Base-by-base conservation (phyloP, 2,113 vertebrate species). In the Lepus europaeus region DNA sequence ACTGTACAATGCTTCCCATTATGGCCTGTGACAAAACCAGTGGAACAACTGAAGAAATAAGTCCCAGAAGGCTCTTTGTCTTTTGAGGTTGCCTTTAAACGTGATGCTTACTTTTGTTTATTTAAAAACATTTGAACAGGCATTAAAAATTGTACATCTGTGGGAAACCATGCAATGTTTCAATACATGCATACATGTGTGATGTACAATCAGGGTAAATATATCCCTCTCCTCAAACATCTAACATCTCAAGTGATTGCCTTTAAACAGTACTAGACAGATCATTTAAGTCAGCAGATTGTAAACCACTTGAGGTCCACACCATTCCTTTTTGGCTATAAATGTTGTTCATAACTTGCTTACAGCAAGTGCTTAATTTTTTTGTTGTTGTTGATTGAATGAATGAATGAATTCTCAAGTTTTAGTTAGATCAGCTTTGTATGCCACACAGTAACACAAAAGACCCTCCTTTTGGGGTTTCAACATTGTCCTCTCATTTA, bases 381-480 rank as follows among this genome's bases (percentile, higher is more conserved):
- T 49, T 45, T 45, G 45, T 45, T 76, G 79, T 74, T 95, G 23
- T 70, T 78, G 51, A 77, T 36, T 36, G 23, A 81, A 72, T 27
- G 36, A 76, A 80, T 36, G 36, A 91, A 88, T 78, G 6, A 79
- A 92, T 91, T 93, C 17, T 81, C 3, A 93, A 80, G 5, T 72
- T 72, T 49, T 4, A 92, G 25, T 86, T 88, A 81, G 31, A 90
- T 73, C 93, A 74, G 69, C 92, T 82, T 85, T 95, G 31, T 82
- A 79, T 90, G 76, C 4, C 27, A 25, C 33, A 70, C 16, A 39
- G 53, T 85, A 90, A 49, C 19, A 84, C 79, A 25, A 78, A 22
- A 85, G 14, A 11, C 12, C 13, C 22, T 93, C 6, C 16, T 88
- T 83, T 89, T 61, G 31, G 74, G 8, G 25, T 22, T 95, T 19